These are phyloP conservation scores for Hydropotes inermis DNA, from an alignment of 2,113 vertebrate species.

Conservation along the genomic window DNA sequence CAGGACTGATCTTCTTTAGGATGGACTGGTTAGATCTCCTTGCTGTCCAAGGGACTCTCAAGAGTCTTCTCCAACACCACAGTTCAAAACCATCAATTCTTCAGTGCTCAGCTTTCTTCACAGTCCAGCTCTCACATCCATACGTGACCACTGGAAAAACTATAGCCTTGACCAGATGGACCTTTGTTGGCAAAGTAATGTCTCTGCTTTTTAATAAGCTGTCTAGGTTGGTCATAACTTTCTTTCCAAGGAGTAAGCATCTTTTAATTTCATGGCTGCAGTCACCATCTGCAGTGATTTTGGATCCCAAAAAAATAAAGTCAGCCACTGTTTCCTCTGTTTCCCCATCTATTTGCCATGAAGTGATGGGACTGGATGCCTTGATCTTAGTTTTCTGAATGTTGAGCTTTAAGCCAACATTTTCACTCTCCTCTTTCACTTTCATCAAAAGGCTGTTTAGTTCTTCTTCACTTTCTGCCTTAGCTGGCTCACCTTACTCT, in stretches of 20 bases:
- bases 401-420: background rate
- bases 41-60: background rate
- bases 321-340: background rate
- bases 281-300: background rate
- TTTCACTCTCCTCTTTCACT: background rate
- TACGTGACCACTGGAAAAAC: background rate
- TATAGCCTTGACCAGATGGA: background rate
- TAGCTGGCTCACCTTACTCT: background rate
- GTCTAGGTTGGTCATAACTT: background rate
- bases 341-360: background rate
- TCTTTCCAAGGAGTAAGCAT: fast-evolving
- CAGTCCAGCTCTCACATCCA: background rate
- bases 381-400: background rate
- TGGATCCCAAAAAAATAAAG: background rate
- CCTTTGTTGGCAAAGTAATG: background rate
- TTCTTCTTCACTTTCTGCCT: background rate
- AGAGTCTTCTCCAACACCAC: background rate
- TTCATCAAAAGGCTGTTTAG: background rate
- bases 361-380: background rate
- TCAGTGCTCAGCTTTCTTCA: background rate
- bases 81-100: background rate
- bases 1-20: background rate
- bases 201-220: background rate
- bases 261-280: background rate
- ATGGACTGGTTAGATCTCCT: background rate